Evolutionary conservation across 1,140 invertebrate species (phyloP), one percentile per base, ranked within the genome.

Genomic region (Eufriesea mexicana): DNA sequence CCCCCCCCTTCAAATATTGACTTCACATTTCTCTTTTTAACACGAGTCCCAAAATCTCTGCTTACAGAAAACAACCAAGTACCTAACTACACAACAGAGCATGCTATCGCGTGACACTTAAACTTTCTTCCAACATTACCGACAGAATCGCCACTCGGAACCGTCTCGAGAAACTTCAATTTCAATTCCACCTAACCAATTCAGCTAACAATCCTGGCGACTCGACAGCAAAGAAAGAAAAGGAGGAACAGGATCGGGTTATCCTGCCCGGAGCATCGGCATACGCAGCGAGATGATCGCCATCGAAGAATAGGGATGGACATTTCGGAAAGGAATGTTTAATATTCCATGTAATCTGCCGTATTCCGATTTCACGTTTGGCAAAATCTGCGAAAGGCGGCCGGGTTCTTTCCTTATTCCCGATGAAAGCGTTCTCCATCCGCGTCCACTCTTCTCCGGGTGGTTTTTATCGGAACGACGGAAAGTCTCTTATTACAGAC

Each of bases 401-500:
- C 71, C 61, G 55, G 35, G 35, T 71, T 54, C 51, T n/a, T 35
- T 66, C 61, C 59, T 75, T 85, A 84, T 72, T 86, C 61, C 25
- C 67, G 42, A 68, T 45, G 70, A 57, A 73, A 47, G 25, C 47
- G 25, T 62, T 47, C 79, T 45, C 49, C 42, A 35, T 51, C 25
- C n/a, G 8, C 18, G 70, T 28, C 35, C 23, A 8, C 25, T 42
- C n/a, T 62, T n/a, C 55, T n/a, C 57, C 62, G 25, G 77, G 16
- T 49, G 59, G 66, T 86, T 86, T 77, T 54, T 73, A 83, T 86
- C 85, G 68, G 14, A 72, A 28, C 83, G 83, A 76, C 84, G 66
- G 85, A 64, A 82, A 85, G 72, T 84, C 67, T 62, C 73, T 86
- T 86, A 86, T 86, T 86, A 80, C 84, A 86, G 45, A 51, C 25